These are phyloP conservation scores for Puffinus mauretanicus DNA, from an alignment of 2,113 vertebrate species.

Conservation along the genomic window DNA sequence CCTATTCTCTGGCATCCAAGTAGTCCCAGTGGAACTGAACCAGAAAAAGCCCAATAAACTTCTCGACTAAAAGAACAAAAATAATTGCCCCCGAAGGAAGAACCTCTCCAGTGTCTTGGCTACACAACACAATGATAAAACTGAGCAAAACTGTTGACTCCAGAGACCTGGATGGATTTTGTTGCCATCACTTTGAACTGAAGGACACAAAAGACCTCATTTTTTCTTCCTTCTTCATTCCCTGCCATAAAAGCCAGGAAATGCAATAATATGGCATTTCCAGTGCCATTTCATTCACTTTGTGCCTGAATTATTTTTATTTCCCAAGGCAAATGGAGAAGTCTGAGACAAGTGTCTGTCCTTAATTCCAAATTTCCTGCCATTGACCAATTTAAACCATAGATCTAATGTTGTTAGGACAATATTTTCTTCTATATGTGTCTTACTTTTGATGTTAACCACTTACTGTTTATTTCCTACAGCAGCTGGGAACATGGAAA, in stretches of 20 bases:
- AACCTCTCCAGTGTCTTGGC: conserved; percentile 5
- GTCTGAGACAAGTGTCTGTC: neutral
- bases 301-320: conserved; percentile 46
- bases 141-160: neutral
- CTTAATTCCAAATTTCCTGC: conserved; percentile 61
- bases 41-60: conserved; percentile 3
- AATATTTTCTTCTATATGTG: conserved; percentile 22
- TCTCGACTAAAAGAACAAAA: neutral
- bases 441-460: neutral
- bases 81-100: neutral
- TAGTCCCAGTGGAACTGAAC: neutral
- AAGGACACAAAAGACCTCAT: conserved; percentile 38
- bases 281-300: conserved; percentile 32
- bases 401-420: conserved; percentile 13
- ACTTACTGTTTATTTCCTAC: conserved; percentile 21
- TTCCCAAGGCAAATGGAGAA: conserved; percentile 46
- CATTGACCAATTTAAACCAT: conserved; percentile 22
- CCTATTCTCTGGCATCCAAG: neutral
- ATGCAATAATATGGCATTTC: conserved; percentile 41
- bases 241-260: conserved; percentile 56
- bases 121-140: conserved; percentile 16
- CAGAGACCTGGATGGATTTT: conserved; percentile 11
- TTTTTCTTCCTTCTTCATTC: conserved; percentile 22
- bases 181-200: conserved; percentile 39
- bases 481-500: conserved; percentile 24